Evolutionary conservation across 2,113 vertebrate genomes (phyloP).

Genomic region (Drymodes brunneopygia): DNA sequence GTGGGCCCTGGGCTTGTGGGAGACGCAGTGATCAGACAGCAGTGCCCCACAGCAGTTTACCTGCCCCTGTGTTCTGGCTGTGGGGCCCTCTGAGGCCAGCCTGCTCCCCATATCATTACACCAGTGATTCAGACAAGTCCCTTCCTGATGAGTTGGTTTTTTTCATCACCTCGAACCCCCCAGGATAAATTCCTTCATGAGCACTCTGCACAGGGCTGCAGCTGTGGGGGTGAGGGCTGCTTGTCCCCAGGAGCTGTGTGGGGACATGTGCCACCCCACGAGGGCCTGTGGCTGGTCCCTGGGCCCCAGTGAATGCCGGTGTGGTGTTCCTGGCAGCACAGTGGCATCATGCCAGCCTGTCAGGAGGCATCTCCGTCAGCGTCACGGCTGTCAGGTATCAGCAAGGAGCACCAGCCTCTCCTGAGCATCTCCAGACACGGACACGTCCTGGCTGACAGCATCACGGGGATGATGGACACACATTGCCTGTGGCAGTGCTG

Average conservation of each 20-base stretch:
- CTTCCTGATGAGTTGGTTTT: not conserved
- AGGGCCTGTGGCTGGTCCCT: not conserved
- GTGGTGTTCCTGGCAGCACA: not conserved
- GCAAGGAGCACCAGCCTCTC: not conserved
- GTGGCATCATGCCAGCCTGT: not conserved
- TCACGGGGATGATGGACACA: not conserved
- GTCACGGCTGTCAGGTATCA: not conserved
- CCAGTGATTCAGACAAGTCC: not conserved
- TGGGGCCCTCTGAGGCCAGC: not conserved
- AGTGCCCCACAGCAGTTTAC: not conserved
- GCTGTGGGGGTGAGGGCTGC: not conserved
- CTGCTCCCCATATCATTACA: not conserved
- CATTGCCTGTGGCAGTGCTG: not conserved
- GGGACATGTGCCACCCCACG: fast-evolving
- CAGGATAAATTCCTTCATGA: not conserved
- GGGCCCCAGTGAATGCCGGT: fast-evolving
- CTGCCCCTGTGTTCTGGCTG: not conserved
- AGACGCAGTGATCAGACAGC: not conserved
- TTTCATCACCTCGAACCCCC: fast-evolving
- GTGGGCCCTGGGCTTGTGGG: fast-evolving
- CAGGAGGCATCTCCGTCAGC: not conserved
- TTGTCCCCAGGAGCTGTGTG: not conserved
- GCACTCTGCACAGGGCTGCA: not conserved
- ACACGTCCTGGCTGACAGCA: not conserved
- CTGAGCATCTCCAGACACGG: not conserved